Conservation (phyloP, 2,797 vertebrate genomes). For the Heliangelus exortis region DNA sequence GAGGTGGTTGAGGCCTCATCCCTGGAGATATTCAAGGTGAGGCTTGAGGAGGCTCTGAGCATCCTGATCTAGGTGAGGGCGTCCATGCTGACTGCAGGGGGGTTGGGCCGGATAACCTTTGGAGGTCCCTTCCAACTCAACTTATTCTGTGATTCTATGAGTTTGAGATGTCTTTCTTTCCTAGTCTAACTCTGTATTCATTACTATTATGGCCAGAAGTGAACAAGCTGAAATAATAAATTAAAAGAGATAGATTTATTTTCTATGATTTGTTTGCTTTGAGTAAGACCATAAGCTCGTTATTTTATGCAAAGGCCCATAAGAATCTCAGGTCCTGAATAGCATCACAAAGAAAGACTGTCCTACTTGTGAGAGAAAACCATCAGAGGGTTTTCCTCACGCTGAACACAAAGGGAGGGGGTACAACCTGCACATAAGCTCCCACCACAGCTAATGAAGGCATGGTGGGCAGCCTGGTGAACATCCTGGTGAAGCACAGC, state of each 20-base stretch:
- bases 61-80: too few species aligned
- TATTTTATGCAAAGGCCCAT: not conserved
- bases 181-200: not conserved
- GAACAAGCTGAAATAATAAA: not conserved
- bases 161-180: not conserved
- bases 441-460: not conserved
- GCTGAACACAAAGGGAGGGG: not conserved
- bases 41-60: too few species aligned
- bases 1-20: too few species aligned
- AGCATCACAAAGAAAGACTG: not conserved
- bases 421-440: accelerated
- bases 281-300: not conserved
- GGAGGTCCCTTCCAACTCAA: too few species aligned
- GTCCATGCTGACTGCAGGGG: too few species aligned
- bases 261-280: not conserved
- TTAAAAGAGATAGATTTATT: not conserved
- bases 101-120: too few species aligned
- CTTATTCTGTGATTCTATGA: too few species aligned
- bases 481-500: accelerated
- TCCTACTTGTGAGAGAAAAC: not conserved
- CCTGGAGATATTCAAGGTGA: too few species aligned
- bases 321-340: not conserved
- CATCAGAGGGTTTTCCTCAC: not conserved
- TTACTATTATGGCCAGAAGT: not conserved
- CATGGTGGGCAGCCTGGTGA: accelerated